Evolutionary conservation across 2,888 invertebrate species (phyloP).

Genomic region (Slavum lentiscoides): DNA sequence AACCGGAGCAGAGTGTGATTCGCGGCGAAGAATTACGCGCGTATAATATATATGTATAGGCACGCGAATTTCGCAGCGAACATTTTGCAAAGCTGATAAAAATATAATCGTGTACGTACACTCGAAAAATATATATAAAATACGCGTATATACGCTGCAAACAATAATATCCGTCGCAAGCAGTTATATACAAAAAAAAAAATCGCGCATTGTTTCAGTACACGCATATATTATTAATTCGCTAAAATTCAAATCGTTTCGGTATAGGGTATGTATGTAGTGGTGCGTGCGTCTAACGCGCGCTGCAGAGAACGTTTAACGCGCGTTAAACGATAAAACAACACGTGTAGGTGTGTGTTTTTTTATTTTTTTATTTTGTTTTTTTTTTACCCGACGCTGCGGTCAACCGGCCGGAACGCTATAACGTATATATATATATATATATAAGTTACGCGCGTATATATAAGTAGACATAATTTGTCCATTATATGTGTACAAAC

Average conservation of each 20-base stretch:
- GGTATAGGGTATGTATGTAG: not conserved
- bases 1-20: no score
- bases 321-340: slow-evolving; percentile 26
- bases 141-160: not conserved
- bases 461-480: not conserved
- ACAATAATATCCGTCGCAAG: no score
- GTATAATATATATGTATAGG: no score
- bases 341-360: not conserved
- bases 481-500: not conserved
- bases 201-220: slow-evolving; percentile 11
- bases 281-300: not conserved
- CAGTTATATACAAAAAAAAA: no score
- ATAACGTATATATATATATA: not conserved
- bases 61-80: no score
- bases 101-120: no score
- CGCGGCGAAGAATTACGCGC: no score
- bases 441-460: not conserved
- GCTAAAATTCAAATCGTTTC: slow-evolving; percentile 19
- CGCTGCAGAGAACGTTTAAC: slow-evolving; percentile 28
- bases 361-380: no score
- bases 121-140: no score
- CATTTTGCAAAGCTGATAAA: no score
- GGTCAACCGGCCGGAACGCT: slow-evolving; percentile 40
- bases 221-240: not conserved
- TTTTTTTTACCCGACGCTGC: slow-evolving; percentile 6